Evolutionary conservation across 2,113 vertebrate species (phyloP), one percentile per base, ranked within the genome.

Genomic region (Chlamydotis undulata): DNA sequence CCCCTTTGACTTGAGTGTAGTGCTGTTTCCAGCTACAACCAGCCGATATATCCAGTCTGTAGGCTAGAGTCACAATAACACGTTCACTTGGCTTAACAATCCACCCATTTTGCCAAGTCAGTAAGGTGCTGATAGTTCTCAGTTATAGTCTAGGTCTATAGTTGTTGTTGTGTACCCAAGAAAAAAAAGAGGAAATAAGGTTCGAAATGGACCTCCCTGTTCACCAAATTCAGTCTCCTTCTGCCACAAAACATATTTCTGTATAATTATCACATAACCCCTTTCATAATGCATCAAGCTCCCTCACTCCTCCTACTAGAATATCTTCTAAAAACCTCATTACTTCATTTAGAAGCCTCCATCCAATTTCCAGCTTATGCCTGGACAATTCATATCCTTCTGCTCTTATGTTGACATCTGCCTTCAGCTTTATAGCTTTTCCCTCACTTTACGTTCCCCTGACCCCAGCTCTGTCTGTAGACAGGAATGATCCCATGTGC

Each of bases 401-500:
- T 76, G 11, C 31, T 53, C 55, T 69, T 61, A 12, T 9, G 18
- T 26, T 1, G 5, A 56, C 25, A 35, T 69, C 70, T 76, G 29
- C 57, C 67, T 80, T 57, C 33, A 68, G 25, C 49, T 79, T 70
- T 47, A 50, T 5, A 82, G 78, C n/a, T 65, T 83, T 61, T 18
- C 10, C 18, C 15, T 12, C 6, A 2, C 45, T 61, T 18, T 39
- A 29, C 2, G 1, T 33, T 43, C 12, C 29, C 21, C 7, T 2
- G 6, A 15, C 6, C 26, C 15, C 49, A 19, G 17, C 41, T 47
- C 47, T 59, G 6, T 33, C 47, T 28, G 28, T 12, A 39, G 19
- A 33, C 24, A 52, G 67, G 17, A 75, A 13, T 14, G 45, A 73
- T 86, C 26, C 45, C 49, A 22, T 0, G 1, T 26, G 8, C 31